A percentile compares a stretch with the other conserved stretches of the same genome.
phyloP scores from a whole-genome alignment of 2,888 invertebrate species.

The Timema cristinae region DNA sequence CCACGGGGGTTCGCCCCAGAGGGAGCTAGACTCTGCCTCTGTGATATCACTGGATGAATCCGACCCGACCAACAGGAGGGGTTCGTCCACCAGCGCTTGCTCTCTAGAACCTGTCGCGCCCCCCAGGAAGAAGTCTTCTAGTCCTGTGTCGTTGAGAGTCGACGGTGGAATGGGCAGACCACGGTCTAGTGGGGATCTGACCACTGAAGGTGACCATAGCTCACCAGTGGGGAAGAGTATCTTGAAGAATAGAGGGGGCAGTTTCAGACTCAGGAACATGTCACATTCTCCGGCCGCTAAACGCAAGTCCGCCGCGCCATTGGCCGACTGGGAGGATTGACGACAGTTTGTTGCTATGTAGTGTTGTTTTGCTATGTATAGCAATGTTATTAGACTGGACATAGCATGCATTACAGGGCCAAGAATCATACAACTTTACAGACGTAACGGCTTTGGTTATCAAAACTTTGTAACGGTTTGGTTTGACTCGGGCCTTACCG shows the following conservation, averaged over 20 bases:
- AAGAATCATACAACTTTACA: no score
- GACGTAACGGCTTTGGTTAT: no score
- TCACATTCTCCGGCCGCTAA: slow-evolving; percentile 35
- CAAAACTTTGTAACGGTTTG: no score
- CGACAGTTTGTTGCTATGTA: neutral
- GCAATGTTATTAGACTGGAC: no score
- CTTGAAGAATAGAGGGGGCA: slow-evolving; percentile 8
- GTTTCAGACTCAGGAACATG: slow-evolving; percentile 34
- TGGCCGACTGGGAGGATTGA: slow-evolving; percentile 13
- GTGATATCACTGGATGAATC: neutral
- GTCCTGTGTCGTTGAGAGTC: neutral
- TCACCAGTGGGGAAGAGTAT: slow-evolving; percentile 7
- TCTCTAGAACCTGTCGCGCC: neutral
- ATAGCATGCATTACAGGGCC: no score
- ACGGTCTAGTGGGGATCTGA: neutral
- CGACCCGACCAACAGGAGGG: neutral
- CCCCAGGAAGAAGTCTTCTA: neutral
- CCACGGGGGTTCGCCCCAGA: neutral
- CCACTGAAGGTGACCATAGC: neutral
- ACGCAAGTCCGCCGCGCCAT: slow-evolving; percentile 14
- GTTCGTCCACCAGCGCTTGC: slow-evolving; percentile 1
- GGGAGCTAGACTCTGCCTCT: neutral
- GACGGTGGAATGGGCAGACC: neutral
- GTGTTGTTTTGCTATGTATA: no score
- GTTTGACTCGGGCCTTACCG: no score